Evolutionary conservation across 2,797 vertebrate genomes (phyloP).

Genomic region (Urocyon cinereoargenteus): DNA sequence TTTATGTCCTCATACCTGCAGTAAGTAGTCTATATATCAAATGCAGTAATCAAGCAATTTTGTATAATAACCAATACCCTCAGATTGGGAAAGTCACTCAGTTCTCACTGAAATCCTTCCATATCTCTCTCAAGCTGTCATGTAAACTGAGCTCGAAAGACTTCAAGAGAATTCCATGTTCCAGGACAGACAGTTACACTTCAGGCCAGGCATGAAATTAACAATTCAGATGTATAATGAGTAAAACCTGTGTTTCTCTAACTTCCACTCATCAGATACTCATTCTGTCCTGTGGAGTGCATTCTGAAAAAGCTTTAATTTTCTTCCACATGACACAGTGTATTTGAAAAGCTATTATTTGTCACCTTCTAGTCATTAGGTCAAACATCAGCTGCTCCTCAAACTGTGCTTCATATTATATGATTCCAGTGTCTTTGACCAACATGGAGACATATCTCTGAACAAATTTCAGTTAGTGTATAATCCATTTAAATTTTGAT

Average conservation of each 20-base stretch:
- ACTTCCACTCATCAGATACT: neutral
- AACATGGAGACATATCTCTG: neutral
- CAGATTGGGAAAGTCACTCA: neutral
- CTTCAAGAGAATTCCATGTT: neutral
- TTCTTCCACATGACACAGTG: neutral
- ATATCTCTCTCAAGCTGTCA: neutral
- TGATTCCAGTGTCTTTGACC: neutral
- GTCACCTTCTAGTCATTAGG: neutral
- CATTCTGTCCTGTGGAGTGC: neutral
- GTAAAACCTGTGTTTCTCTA: neutral
- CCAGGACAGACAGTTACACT: neutral
- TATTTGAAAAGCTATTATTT: neutral
- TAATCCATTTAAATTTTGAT: neutral
- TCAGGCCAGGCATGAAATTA: neutral
- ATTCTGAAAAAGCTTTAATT: constrained; percentile 10
- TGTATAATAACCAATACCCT: neutral
- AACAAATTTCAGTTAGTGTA: neutral
- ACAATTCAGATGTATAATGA: neutral
- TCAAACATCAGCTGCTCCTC: neutral
- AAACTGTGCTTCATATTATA: neutral
- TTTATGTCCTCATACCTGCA: neutral
- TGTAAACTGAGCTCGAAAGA: neutral
- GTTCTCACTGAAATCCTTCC: neutral
- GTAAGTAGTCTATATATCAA: neutral
- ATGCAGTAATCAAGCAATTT: neutral